Conservation (phyloP, 2,797 vertebrate genomes). For the Hirundo rustica region DNA sequence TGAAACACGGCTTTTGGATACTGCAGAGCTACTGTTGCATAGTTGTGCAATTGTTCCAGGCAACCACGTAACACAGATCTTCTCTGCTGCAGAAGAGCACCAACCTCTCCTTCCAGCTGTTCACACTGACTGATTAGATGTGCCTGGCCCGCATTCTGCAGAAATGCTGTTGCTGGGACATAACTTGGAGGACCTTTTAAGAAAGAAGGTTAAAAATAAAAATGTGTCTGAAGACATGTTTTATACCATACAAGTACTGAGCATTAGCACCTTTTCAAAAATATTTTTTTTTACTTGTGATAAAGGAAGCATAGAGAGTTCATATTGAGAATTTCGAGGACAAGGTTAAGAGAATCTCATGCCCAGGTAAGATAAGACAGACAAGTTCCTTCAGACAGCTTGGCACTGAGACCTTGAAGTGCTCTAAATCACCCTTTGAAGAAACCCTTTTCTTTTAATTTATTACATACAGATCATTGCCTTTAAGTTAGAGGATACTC, state of each 20-base stretch:
- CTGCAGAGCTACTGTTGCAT: constrained; percentile 93
- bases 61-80: constrained; percentile 88
- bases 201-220: background rate
- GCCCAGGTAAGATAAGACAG: background rate
- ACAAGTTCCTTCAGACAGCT: background rate
- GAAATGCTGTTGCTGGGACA: constrained; percentile 93
- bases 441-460: background rate
- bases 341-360: background rate
- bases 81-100: constrained; percentile 90
- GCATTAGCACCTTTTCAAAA: background rate
- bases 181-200: constrained; percentile 94
- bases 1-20: constrained; percentile 91
- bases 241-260: background rate
- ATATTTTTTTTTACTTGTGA: background rate
- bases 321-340: background rate
- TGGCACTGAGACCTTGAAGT: background rate
- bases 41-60: constrained; percentile 95
- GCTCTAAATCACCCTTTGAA: background rate
- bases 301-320: background rate
- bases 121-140: constrained; percentile 97
- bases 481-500: background rate
- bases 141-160: constrained; percentile 96
- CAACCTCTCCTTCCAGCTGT: constrained; percentile 90
- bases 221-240: background rate
- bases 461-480: background rate